Conservation (phyloP, 1,140 invertebrate species). For the Phenacoccus solenopsis region DNA sequence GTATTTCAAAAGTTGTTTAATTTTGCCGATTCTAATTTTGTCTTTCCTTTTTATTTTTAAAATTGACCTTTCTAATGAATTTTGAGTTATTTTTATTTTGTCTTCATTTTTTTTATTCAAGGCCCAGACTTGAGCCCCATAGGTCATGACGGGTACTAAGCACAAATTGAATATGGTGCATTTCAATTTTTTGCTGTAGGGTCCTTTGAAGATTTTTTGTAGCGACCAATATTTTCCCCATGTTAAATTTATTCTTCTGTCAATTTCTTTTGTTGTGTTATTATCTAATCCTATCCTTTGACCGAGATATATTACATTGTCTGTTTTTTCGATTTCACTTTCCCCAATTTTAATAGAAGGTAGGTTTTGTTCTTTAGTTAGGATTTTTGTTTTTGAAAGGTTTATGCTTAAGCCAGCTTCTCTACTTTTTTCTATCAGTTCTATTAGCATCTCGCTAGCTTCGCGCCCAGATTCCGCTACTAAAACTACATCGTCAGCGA, state of each 20-base stretch:
- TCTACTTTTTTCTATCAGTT: background rate
- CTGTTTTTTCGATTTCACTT: background rate
- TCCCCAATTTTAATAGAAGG: background rate
- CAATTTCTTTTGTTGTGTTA: background rate
- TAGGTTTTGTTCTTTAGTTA: constrained; percentile 3
- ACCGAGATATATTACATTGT: constrained; percentile 2
- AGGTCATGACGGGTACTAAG: constrained; percentile 10
- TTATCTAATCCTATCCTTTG: background rate
- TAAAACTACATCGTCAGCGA: constrained; percentile 31
- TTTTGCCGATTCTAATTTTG: constrained; percentile 5
- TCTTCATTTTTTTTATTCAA: constrained; percentile 6
- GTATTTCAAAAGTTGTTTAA: background rate
- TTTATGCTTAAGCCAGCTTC: constrained; percentile 20
- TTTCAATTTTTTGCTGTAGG: background rate
- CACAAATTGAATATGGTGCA: constrained; percentile 1
- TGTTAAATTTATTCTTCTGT: constrained; percentile 19
- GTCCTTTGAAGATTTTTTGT: background rate
- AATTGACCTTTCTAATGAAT: constrained; percentile 7
- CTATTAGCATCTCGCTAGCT: constrained; percentile 3
- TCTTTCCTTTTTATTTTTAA: constrained; percentile 8
- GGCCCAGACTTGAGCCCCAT: constrained; percentile 21
- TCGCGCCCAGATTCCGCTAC: constrained; percentile 20
- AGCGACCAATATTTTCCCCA: constrained; percentile 21
- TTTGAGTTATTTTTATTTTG: constrained; percentile 7
- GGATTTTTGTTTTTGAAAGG: constrained; percentile 17